These are phyloP conservation scores for Peromyscus californicus DNA, from an alignment of 2,113 vertebrate species.

Conservation along the genomic window DNA sequence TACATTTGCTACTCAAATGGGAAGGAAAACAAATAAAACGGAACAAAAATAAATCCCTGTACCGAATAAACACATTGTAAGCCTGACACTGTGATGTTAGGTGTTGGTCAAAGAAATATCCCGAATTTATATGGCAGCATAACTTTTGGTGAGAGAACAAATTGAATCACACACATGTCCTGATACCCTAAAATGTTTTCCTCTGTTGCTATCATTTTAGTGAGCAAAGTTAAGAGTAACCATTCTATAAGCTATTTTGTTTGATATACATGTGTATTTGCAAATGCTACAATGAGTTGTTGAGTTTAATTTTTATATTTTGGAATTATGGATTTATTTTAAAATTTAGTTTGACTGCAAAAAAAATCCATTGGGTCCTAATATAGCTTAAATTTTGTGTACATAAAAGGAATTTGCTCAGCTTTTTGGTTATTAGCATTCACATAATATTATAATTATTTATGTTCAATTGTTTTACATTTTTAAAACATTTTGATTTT, in stretches of 20 bases:
- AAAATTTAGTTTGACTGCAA: background rate
- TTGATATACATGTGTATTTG: background rate
- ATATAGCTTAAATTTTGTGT: constrained; percentile 9
- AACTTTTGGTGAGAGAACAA: background rate
- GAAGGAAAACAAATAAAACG: background rate
- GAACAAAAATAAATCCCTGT: background rate
- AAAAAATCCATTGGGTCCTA: background rate
- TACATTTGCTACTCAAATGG: background rate
- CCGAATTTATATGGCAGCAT: background rate
- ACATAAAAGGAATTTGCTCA: background rate
- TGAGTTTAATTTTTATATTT: background rate
- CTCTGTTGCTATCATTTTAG: background rate
- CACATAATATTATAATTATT: background rate
- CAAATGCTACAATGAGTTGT: background rate
- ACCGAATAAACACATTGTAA: background rate
- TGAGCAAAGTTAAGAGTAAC: background rate
- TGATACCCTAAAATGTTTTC: background rate
- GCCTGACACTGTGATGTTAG: background rate
- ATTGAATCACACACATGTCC: background rate
- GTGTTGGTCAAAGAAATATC: background rate
- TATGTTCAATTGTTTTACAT: constrained; percentile 31
- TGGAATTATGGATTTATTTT: background rate
- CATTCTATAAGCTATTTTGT: background rate
- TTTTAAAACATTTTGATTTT: background rate
- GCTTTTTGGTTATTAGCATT: background rate